These are phyloP conservation scores for Idaea dimidiata DNA, from an alignment of 2,888 invertebrate genomes.

Conservation along the genomic window DNA sequence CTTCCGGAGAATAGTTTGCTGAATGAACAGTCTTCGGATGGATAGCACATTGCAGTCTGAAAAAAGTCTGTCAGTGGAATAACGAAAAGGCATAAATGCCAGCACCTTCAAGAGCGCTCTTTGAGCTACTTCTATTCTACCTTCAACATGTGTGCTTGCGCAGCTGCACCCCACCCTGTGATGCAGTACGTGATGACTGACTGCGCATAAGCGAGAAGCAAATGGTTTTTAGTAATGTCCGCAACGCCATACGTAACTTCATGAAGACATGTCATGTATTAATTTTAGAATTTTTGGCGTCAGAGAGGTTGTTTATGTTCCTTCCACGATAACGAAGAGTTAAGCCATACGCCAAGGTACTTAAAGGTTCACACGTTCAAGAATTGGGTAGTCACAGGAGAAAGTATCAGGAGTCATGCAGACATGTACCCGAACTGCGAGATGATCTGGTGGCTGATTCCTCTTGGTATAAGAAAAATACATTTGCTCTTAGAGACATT, in stretches of 20 bases:
- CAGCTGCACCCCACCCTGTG: constrained; percentile 5
- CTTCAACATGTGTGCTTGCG: not conserved
- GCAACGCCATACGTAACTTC: not conserved
- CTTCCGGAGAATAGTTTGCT: constrained; percentile 6
- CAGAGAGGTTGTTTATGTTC: constrained; percentile 4
- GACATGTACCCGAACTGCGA: not conserved
- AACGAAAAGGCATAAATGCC: not conserved
- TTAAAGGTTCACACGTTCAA: not conserved
- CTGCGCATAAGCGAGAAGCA: not conserved
- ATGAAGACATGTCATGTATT: not conserved
- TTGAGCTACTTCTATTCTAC: not conserved
- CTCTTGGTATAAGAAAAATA: constrained; percentile 4
- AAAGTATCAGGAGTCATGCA: not conserved
- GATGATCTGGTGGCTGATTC: constrained; percentile 1
- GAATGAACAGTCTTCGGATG: constrained; percentile 4
- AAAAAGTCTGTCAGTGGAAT: not conserved
- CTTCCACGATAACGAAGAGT: not conserved
- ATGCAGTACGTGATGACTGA: constrained; percentile 6
- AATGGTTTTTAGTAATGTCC: not conserved
- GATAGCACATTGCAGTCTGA: not conserved
- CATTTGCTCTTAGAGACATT: constrained; percentile 3
- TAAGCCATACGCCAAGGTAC: not conserved
- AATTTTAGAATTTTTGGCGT: not conserved
- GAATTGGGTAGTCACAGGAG: not conserved
- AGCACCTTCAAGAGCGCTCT: constrained; percentile 4